Conservation (phyloP, 2,888 invertebrate genomes). For the Apamea epomidion region DNA sequence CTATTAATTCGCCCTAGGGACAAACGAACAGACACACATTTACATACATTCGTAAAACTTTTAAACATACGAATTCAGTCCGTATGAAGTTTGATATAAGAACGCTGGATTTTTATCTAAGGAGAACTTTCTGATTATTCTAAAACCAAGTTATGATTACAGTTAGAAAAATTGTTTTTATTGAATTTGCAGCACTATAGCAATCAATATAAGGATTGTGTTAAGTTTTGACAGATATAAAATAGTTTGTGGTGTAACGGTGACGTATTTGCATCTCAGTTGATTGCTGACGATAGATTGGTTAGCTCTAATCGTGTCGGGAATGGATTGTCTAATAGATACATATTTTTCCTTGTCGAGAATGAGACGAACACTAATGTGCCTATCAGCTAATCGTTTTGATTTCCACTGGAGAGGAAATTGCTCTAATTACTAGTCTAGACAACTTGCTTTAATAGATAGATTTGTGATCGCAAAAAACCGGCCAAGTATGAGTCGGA, state of each 20-base stretch:
- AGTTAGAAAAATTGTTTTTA: neutral
- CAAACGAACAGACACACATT: conserved; percentile 43
- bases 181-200: conserved; percentile 1
- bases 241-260: conserved; percentile 13
- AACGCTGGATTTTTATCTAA: neutral
- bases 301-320: conserved; percentile 43
- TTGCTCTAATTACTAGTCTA: neutral
- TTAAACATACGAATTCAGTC: conserved; percentile 8
- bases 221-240: neutral
- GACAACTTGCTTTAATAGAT: neutral
- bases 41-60: neutral
- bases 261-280: conserved; percentile 53
- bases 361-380: conserved; percentile 24
- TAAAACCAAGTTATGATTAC: conserved; percentile 23
- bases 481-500: too few species aligned
- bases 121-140: conserved; percentile 9
- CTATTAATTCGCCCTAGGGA: conserved; percentile 77
- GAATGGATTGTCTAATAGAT: conserved; percentile 48
- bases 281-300: conserved; percentile 53
- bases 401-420: neutral
- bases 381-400: neutral
- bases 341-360: conserved; percentile 39
- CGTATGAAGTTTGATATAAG: conserved; percentile 29
- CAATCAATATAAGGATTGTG: accelerated
- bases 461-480: neutral